Conservation (phyloP, 2,113 vertebrate genomes). For the Proterorhinus semilunaris region DNA sequence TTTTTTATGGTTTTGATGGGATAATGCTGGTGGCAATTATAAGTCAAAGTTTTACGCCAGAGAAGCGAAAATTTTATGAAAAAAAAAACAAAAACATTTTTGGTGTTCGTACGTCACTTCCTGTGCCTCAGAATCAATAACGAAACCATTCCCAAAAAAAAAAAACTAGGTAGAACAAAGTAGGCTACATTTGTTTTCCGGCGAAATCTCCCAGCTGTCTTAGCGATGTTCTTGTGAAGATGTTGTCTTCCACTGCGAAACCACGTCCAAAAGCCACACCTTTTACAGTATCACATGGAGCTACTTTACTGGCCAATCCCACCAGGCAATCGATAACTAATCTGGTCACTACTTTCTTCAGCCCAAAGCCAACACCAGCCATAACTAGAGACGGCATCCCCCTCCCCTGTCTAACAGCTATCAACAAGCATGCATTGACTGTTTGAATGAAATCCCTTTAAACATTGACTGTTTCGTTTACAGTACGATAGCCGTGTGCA, state of each 20-base stretch:
- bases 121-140: no score
- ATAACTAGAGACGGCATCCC: constrained; percentile 17
- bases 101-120: no score
- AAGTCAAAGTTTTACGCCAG: no score
- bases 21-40: no score
- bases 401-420: not conserved
- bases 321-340: not conserved
- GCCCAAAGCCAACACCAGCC: not conserved
- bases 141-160: no score
- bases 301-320: not conserved
- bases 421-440: constrained; percentile 4
- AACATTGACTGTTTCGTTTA: constrained; percentile 41
- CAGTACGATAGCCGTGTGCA: constrained; percentile 55
- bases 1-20: no score
- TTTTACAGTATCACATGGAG: not conserved
- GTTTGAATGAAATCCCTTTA: constrained; percentile 23
- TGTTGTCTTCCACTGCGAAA: not conserved
- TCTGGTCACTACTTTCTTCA: not conserved
- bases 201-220: not conserved
- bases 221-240: no score
- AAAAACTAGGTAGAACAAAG: not conserved
- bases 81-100: no score
- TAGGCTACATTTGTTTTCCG: not conserved
- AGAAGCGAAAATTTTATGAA: no score
- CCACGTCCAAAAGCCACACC: not conserved